Conservation (phyloP, 2,888 invertebrate species). For the Melanchra persicariae region DNA sequence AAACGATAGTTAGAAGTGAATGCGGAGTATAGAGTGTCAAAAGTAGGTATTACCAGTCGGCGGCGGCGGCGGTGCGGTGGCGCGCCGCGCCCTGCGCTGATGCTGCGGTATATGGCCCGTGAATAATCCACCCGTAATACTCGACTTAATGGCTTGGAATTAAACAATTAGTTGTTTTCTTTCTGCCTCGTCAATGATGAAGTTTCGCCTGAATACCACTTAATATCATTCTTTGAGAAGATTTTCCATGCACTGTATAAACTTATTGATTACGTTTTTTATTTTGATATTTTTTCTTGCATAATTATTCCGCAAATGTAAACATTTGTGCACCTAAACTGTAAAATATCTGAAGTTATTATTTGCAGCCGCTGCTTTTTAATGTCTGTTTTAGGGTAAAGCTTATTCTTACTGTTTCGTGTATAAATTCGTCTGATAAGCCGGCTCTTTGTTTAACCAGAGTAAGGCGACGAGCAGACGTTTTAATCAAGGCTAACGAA, state of each 20-base stretch:
- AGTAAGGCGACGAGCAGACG: constrained; percentile 75
- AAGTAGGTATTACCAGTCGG: constrained; percentile 63
- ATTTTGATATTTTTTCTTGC: constrained; percentile 5
- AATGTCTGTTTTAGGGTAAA: constrained; percentile 64
- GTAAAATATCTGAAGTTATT: constrained; percentile 60
- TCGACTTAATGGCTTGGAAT: constrained; percentile 89
- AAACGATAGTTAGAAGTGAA: constrained; percentile 74
- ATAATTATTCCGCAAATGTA: constrained; percentile 13
- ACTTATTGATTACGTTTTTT: constrained; percentile 4
- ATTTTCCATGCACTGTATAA: constrained; percentile 34
- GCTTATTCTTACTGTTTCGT: constrained; percentile 72
- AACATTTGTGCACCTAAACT: constrained; percentile 30
- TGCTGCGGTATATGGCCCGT: constrained; percentile 88
- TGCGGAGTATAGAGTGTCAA: constrained; percentile 63
- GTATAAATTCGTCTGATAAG: constrained; percentile 79
- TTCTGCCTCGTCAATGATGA: constrained; percentile 87
- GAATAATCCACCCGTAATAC: constrained; percentile 89
- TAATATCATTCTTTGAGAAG: constrained; percentile 62
- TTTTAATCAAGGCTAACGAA: constrained; percentile 82
- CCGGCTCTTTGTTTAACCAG: constrained; percentile 76
- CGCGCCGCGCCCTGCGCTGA: constrained; percentile 77
- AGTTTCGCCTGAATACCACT: constrained; percentile 73
- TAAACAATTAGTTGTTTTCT: constrained; percentile 90
- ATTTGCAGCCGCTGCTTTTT: constrained; percentile 62
- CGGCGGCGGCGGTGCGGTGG: constrained; percentile 61